phyloP scores from a whole-genome alignment of 2,888 invertebrate genomes.

The Lamellibrachia columna region DNA sequence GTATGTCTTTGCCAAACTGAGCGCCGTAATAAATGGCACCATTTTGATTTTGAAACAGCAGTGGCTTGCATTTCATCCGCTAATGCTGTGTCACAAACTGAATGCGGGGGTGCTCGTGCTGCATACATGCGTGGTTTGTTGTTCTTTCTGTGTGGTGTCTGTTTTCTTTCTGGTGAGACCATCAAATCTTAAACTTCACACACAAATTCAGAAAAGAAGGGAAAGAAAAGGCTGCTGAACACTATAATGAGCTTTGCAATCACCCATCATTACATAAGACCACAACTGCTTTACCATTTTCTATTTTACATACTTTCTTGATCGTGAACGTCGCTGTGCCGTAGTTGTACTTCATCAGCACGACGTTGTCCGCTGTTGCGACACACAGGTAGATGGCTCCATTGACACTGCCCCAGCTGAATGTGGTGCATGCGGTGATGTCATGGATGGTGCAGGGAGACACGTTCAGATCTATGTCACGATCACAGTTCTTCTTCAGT shows the following conservation, averaged over 20 bases:
- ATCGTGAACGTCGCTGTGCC: conserved; percentile 65
- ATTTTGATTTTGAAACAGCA: background rate
- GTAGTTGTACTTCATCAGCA: conserved; percentile 69
- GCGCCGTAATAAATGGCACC: background rate
- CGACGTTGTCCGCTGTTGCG: conserved; percentile 62
- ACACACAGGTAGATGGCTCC: conserved; percentile 62
- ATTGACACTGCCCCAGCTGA: conserved; percentile 53
- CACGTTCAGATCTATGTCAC: conserved; percentile 46
- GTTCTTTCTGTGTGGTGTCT: too few relatives aligned
- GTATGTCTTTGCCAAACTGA: background rate
- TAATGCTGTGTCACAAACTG: background rate
- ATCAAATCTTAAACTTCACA: too few relatives aligned
- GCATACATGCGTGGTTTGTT: background rate
- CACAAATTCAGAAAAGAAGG: too few relatives aligned
- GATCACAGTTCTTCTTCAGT: background rate
- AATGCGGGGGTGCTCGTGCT: background rate
- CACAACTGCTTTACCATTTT: background rate
- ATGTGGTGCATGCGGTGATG: conserved; percentile 64
- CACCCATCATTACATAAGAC: too few relatives aligned
- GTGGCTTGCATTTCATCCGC: background rate
- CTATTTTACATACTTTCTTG: conserved; percentile 54
- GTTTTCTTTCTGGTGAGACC: too few relatives aligned
- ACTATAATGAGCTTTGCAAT: too few relatives aligned
- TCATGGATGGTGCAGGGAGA: conserved; percentile 57
- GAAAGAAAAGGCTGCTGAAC: too few relatives aligned